A percentile compares a stretch with the other conserved stretches of the same genome.
These are phyloP conservation scores for Mionectes macconnelli DNA, from an alignment of 2,113 vertebrate species.

Conservation along the genomic window DNA sequence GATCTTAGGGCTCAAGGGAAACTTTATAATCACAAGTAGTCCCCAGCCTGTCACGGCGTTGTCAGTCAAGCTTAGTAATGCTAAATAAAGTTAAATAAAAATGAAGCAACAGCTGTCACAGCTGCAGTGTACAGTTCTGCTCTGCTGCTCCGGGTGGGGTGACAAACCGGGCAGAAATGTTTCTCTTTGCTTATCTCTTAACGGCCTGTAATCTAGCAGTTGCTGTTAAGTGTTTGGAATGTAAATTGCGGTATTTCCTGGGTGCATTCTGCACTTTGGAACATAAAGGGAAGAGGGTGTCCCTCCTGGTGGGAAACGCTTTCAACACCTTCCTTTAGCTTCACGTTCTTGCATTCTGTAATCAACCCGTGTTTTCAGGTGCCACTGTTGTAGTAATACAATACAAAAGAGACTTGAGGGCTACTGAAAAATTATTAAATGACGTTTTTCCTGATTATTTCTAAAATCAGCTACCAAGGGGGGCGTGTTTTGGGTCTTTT, in stretches of 20 bases:
- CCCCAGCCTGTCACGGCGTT: not conserved
- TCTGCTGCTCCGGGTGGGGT: not conserved
- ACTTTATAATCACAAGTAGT: not conserved
- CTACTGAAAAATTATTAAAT: not conserved
- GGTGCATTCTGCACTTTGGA: not conserved
- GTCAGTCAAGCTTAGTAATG: not conserved
- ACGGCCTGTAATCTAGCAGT: not conserved
- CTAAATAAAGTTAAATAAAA: not conserved
- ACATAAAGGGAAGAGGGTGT: not conserved
- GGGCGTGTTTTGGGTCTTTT: not conserved
- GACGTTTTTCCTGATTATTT: not conserved
- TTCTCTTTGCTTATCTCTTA: not conserved
- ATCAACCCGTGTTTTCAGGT: not conserved
- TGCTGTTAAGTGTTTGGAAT: not conserved
- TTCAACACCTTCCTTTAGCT: not conserved
- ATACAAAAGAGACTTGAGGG: rapidly evolving
- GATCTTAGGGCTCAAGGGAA: not conserved
- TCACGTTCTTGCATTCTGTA: not conserved
- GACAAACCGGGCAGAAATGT: not conserved
- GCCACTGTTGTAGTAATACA: not conserved
- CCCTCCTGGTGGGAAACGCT: not conserved
- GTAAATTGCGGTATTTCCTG: not conserved
- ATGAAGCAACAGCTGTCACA: not conserved
- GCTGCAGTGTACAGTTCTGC: too few relatives aligned
- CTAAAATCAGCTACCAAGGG: not conserved